Conservation (phyloP, 1,140 invertebrate genomes). For the Conus betulinus region DNA sequence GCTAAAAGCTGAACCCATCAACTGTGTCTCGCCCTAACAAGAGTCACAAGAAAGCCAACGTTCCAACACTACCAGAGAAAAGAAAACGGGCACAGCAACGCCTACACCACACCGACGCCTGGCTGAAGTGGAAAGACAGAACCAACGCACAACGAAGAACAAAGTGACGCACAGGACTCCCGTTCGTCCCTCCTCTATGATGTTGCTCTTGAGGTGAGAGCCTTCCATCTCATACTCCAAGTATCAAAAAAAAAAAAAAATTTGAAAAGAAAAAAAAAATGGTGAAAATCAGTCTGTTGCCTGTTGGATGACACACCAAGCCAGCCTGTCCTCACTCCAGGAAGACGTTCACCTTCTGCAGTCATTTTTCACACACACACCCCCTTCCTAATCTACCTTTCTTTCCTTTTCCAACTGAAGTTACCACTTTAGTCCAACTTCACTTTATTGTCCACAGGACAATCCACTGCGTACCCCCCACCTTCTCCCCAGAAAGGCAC, state of each 20-base stretch:
- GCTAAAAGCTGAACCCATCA: background rate
- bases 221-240: background rate
- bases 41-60: background rate
- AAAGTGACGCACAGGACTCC: background rate
- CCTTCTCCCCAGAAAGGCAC: no score
- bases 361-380: background rate
- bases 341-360: background rate
- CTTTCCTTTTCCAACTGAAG: background rate
- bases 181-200: no score
- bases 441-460: no score
- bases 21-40: background rate
- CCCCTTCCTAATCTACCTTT: background rate
- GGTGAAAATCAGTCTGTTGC: slow-evolving; percentile 17
- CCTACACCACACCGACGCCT: background rate
- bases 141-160: background rate
- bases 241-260: background rate
- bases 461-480: no score
- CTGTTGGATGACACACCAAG: slow-evolving; percentile 33
- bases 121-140: background rate
- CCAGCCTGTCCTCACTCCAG: background rate
- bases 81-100: background rate
- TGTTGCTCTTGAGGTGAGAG: no score
- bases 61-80: background rate
- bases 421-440: background rate
- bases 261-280: background rate